Evolutionary conservation across 2,888 invertebrate species (phyloP).

Genomic region (Microctonus hyperodae): DNA sequence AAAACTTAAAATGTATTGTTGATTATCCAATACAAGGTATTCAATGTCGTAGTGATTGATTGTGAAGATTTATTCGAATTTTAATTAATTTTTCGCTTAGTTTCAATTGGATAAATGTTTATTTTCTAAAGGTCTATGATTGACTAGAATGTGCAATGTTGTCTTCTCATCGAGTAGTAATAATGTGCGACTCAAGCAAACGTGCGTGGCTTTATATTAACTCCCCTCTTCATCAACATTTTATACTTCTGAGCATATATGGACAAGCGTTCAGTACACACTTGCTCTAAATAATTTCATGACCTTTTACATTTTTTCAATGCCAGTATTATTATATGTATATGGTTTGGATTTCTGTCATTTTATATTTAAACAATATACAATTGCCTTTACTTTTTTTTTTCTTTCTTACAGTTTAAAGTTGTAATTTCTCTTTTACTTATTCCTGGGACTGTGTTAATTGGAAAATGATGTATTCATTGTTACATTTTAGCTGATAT

Average conservation of each 20-base stretch:
- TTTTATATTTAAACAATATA: conserved; percentile 2
- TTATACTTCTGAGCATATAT: conserved; percentile 40
- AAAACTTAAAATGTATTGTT: conserved; percentile 2
- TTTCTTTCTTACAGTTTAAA: not conserved
- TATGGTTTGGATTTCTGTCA: not conserved
- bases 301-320: conserved; percentile 30
- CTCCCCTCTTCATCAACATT: conserved; percentile 45
- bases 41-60: not conserved
- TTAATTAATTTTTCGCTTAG: no score
- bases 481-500: not conserved
- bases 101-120: no score
- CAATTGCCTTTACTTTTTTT: conserved; percentile 5
- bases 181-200: conserved; percentile 41
- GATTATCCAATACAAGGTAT: no score
- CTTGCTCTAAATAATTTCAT: conserved; percentile 43
- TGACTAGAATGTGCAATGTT: conserved; percentile 36
- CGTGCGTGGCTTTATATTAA: conserved; percentile 49
- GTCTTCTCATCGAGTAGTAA: conserved; percentile 44
- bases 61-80: no score
- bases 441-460: not conserved
- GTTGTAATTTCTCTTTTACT: not conserved
- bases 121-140: no score
- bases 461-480: not conserved
- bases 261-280: conserved; percentile 40
- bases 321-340: conserved; percentile 13